phyloP scores from a whole-genome alignment of 2,888 invertebrate species.

The Hirtodrosophila alboralis region DNA sequence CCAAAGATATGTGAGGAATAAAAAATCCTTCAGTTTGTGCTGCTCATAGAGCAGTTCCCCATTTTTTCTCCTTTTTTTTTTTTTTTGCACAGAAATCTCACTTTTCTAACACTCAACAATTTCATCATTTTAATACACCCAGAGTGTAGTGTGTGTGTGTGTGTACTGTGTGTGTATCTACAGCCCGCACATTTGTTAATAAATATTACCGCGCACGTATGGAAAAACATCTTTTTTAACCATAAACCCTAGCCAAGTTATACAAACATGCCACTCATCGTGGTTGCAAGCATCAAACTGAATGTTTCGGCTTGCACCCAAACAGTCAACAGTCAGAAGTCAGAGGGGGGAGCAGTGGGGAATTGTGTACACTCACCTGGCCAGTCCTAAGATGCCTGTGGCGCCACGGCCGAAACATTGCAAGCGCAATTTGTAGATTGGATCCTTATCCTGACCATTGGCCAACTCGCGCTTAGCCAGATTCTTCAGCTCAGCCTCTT shows the following conservation, averaged over 20 bases:
- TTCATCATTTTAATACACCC: constrained; percentile 65
- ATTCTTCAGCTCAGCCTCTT: constrained; percentile 91
- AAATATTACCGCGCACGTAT: constrained; percentile 31
- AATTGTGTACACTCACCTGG: constrained; percentile 86
- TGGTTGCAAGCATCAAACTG: constrained; percentile 19
- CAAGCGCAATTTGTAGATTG: constrained; percentile 92
- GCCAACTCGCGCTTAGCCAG: constrained; percentile 89
- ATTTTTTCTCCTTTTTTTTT: constrained; percentile 1
- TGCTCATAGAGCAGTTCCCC: constrained; percentile 2
- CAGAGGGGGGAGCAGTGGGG: constrained; percentile 1
- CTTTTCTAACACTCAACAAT: constrained; percentile 49
- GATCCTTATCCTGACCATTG: constrained; percentile 87
- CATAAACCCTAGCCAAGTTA: constrained; percentile 6
- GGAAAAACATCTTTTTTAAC: constrained; percentile 4
- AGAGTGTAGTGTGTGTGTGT: constrained; percentile 3
- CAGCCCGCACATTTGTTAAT: constrained; percentile 35
- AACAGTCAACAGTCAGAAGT: constrained; percentile 9
- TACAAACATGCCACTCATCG: constrained; percentile 28
- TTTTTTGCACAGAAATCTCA: constrained; percentile 17
- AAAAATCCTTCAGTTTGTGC: constrained; percentile 20
- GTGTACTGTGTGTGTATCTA: constrained; percentile 15
- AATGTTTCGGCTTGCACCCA: constrained; percentile 7
- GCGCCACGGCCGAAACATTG: constrained; percentile 94
- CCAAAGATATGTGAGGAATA: constrained; percentile 25
- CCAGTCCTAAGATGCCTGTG: constrained; percentile 93